A percentile compares a stretch with the other conserved stretches of the same genome.
Conservation (phyloP, 1,140 invertebrate genomes). For the Drosophila ambigua region DNA sequence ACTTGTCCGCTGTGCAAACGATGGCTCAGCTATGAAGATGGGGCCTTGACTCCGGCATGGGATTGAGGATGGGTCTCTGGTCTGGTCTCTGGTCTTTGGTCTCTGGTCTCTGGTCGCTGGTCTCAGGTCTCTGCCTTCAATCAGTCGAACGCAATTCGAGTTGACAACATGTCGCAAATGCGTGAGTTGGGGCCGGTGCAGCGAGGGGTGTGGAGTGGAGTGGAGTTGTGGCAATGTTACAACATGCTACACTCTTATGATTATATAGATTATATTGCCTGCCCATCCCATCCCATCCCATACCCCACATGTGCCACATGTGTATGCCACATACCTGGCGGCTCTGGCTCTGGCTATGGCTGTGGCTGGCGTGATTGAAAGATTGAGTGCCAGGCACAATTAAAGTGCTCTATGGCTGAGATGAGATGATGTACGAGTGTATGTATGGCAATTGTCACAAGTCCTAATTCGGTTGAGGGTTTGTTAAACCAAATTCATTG, state of each 20-base stretch:
- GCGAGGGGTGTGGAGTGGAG: neutral
- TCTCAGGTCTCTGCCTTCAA: slow-evolving; percentile 60
- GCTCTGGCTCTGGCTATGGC: neutral
- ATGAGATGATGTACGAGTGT: slow-evolving; percentile 27
- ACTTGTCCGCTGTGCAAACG: slow-evolving; percentile 52
- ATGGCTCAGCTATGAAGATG: slow-evolving; percentile 38
- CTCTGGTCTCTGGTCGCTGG: slow-evolving; percentile 20
- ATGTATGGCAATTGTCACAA: slow-evolving; percentile 74
- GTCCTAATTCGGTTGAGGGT: slow-evolving; percentile 66
- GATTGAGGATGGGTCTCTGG: slow-evolving; percentile 24
- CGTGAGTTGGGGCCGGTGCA: slow-evolving; percentile 35
- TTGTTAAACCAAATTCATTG: slow-evolving; percentile 47
- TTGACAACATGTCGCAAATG: slow-evolving; percentile 82
- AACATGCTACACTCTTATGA: slow-evolving; percentile 76
- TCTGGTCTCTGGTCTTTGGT: too few species aligned
- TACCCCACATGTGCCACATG: slow-evolving; percentile 2
- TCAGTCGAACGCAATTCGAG: slow-evolving; percentile 81
- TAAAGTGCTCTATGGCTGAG: slow-evolving; percentile 67
- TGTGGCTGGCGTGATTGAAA: slow-evolving; percentile 71
- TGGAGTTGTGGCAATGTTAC: slow-evolving; percentile 51
- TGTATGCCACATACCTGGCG: slow-evolving; percentile 59
- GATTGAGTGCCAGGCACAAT: slow-evolving; percentile 82
- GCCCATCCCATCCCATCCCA: slow-evolving; percentile 22
- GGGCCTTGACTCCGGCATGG: slow-evolving; percentile 15
- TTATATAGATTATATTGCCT: slow-evolving; percentile 79